Evolutionary conservation across 2,888 invertebrate species (phyloP).

Genomic region (Prosopocoilus inquinatus): DNA sequence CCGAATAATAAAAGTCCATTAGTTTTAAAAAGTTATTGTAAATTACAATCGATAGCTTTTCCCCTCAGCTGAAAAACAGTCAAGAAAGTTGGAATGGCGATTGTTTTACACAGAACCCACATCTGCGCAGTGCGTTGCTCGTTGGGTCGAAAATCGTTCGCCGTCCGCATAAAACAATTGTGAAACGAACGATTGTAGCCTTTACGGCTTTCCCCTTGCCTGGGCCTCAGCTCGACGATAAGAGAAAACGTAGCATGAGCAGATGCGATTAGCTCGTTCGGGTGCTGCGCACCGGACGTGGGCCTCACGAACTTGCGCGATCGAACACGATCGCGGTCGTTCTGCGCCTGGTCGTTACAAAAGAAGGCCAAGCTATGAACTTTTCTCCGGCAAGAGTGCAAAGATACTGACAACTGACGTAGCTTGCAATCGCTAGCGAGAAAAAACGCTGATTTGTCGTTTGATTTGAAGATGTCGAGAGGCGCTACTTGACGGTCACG

Average conservation of each 20-base stretch:
- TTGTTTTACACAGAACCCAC: constrained; percentile 40
- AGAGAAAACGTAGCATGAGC: constrained; percentile 37
- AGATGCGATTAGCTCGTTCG: constrained; percentile 13
- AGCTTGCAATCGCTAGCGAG: constrained; percentile 32
- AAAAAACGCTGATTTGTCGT: constrained; percentile 34
- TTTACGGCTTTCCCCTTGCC: constrained; percentile 42
- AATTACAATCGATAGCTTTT: neutral
- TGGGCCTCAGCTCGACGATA: constrained; percentile 46
- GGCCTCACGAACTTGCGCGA: constrained; percentile 16
- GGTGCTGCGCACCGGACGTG: constrained; percentile 12
- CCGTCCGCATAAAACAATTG: constrained; percentile 26
- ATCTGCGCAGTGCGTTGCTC: constrained; percentile 40
- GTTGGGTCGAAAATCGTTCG: constrained; percentile 35
- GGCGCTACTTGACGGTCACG: constrained; percentile 41
- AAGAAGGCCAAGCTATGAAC: constrained; percentile 50
- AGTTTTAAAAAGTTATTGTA: no score
- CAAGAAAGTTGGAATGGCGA: constrained; percentile 44
- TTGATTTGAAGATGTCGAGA: constrained; percentile 30
- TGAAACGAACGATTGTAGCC: constrained; percentile 31
- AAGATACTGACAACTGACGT: constrained; percentile 37
- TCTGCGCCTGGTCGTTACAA: constrained; percentile 23
- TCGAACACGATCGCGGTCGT: constrained; percentile 10
- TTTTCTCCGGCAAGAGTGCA: constrained; percentile 45
- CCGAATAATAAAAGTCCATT: no score
- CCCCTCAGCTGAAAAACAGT: neutral